These are phyloP conservation scores for Sula dactylatra DNA, from an alignment of 2,113 vertebrate genomes.

Conservation along the genomic window DNA sequence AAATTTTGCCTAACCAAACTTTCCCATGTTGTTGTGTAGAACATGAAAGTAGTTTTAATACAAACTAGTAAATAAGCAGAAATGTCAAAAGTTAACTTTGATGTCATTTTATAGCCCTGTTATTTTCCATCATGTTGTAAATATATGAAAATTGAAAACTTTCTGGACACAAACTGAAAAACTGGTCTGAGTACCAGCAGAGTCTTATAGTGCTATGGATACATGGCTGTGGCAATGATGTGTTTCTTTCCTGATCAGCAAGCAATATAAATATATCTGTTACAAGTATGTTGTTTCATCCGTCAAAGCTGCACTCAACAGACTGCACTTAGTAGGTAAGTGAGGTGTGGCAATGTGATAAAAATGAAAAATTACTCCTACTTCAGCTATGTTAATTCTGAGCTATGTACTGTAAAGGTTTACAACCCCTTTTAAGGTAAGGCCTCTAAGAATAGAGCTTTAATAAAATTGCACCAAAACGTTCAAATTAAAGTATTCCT, in stretches of 20 bases:
- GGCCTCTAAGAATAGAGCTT: slow-evolving; percentile 8
- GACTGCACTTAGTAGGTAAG: slow-evolving; percentile 56
- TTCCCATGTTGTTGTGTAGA: neutral
- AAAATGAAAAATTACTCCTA: slow-evolving; percentile 67
- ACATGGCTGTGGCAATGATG: slow-evolving; percentile 3
- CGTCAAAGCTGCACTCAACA: slow-evolving; percentile 58
- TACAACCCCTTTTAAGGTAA: slow-evolving; percentile 29
- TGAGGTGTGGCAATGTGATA: slow-evolving; percentile 60
- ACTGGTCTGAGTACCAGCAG: neutral
- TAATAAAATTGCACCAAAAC: slow-evolving; percentile 22
- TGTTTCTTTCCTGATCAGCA: slow-evolving; percentile 59
- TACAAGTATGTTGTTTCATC: slow-evolving; percentile 63
- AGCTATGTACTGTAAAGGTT: slow-evolving; percentile 33
- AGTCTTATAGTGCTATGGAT: slow-evolving; percentile 49
- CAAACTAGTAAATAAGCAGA: neutral
- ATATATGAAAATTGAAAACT: neutral
- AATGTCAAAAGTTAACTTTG: neutral
- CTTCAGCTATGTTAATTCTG: slow-evolving; percentile 57
- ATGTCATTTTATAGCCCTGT: neutral
- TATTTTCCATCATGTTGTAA: neutral
- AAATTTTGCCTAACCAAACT: slow-evolving; percentile 10
- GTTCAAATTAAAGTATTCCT: neutral
- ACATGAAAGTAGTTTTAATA: neutral
- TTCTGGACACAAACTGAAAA: neutral
- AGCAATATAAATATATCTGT: slow-evolving; percentile 68